These are phyloP conservation scores for Lasioglossum zephyrum DNA, from an alignment of 2,888 invertebrate species.

Conservation along the genomic window DNA sequence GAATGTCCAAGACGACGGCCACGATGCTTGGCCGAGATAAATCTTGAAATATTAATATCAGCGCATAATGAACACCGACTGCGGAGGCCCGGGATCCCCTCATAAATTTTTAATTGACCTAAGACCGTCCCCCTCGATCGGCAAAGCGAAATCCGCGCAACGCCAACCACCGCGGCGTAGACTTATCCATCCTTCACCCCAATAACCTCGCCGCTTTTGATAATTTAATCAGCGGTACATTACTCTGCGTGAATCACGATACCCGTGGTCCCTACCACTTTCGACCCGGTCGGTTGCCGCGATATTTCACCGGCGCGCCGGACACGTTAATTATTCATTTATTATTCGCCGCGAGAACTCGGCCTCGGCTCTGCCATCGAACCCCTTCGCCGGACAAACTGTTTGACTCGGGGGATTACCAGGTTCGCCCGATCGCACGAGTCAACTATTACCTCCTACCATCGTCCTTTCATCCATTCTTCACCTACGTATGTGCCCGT, in stretches of 20 bases:
- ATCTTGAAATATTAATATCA: constrained; percentile 58
- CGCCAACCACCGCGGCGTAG: constrained; percentile 16
- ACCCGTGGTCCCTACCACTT: constrained; percentile 23
- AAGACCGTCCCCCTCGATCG: constrained; percentile 40
- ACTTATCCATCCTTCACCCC: constrained; percentile 56
- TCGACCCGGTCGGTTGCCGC: constrained; percentile 15
- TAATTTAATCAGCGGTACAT: constrained; percentile 64
- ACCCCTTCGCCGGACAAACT: background rate
- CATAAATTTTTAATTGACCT: constrained; percentile 65
- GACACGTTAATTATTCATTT: constrained; percentile 16
- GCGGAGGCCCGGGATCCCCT: constrained; percentile 35
- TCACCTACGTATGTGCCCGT: background rate
- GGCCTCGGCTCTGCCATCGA: background rate
- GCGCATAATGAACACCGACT: constrained; percentile 49
- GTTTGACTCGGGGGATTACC: background rate
- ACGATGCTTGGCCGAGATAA: constrained; percentile 44
- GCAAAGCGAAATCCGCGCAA: constrained; percentile 43
- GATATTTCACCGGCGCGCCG: constrained; percentile 19
- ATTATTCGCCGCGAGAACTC: background rate
- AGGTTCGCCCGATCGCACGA: background rate
- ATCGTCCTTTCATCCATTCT: background rate
- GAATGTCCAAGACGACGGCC: background rate
- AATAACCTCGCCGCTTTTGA: constrained; percentile 61
- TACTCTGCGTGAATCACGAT: constrained; percentile 42
- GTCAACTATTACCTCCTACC: background rate